A percentile compares a stretch with the other conserved stretches of the same genome.
Evolutionary conservation across 2,113 vertebrate genomes (phyloP).

Genomic region (Catharus minimus): DNA sequence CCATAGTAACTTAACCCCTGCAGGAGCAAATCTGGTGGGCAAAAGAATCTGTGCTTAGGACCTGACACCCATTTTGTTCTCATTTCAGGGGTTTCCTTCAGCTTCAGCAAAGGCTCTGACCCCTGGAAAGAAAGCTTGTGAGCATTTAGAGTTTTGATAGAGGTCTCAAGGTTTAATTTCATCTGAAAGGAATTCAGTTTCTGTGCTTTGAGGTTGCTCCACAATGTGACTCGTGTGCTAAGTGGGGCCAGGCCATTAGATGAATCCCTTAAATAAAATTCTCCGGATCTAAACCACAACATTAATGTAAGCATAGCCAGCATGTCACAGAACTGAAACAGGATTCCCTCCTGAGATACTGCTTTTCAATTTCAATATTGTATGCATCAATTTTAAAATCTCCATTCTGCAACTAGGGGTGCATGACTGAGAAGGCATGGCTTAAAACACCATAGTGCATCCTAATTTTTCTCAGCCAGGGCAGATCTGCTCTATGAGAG

Average conservation of each 20-base stretch:
- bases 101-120: not conserved
- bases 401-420: not conserved
- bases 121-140: not conserved
- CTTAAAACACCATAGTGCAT: fast-evolving
- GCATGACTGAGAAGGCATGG: not conserved
- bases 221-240: not conserved
- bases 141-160: not conserved
- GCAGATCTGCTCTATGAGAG: not conserved
- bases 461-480: not conserved
- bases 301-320: not conserved
- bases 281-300: not conserved
- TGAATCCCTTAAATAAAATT: not conserved
- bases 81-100: not conserved
- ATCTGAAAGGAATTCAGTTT: not conserved
- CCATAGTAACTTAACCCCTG: not conserved
- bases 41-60: not conserved
- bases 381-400: not conserved
- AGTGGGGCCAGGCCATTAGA: not conserved
- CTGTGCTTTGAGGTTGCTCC: not conserved
- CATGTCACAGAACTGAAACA: not conserved
- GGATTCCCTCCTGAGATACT: not conserved
- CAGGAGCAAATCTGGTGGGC: not conserved
- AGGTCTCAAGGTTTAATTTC: not conserved
- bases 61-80: not conserved
- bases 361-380: not conserved